Percentiles rank a stretch among this genome's conserved stretches.
These are phyloP conservation scores for Actinia tenebrosa DNA, from an alignment of 64 coral and sea anemone genomes.

Conservation along the genomic window DNA sequence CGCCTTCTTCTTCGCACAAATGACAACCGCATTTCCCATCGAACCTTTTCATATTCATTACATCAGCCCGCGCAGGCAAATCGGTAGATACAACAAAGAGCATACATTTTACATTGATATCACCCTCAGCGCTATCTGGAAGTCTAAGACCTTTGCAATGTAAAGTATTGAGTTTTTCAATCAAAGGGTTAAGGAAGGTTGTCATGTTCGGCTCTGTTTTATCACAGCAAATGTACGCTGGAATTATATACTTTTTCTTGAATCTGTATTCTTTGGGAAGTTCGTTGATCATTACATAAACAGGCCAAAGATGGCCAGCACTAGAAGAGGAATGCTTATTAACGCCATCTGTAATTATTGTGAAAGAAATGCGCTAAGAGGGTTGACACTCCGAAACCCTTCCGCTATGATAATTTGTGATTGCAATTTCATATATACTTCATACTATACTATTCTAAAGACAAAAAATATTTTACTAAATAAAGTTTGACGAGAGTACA, in stretches of 20 bases:
- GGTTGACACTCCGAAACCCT: no score
- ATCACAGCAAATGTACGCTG: slow-evolving; percentile 46
- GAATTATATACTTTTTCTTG: slow-evolving; percentile 45
- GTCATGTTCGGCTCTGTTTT: slow-evolving; percentile 46
- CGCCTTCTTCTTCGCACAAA: slow-evolving; percentile 29
- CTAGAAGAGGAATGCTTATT: slow-evolving; percentile 47
- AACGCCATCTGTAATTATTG: slow-evolving; percentile 53
- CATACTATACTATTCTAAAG: no score
- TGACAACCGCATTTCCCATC: slow-evolving; percentile 36
- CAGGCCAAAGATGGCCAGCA: slow-evolving; percentile 46
- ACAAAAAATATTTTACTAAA: no score
- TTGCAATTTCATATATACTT: no score
- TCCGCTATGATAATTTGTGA: no score
- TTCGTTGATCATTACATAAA: slow-evolving; percentile 56
- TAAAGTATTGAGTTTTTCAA: slow-evolving; percentile 43
- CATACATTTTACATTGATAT: slow-evolving; percentile 58
- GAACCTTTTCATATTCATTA: slow-evolving; percentile 50
- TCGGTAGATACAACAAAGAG: slow-evolving; percentile 53
- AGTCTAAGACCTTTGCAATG: slow-evolving; percentile 21
- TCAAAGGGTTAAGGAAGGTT: slow-evolving; percentile 44
- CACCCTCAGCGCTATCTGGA: slow-evolving; percentile 42
- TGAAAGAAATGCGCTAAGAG: slow-evolving; percentile 50
- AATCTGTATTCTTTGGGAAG: slow-evolving; percentile 43
- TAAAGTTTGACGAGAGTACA: no score
- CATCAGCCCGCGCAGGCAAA: slow-evolving; percentile 51